Evolutionary conservation across 2,113 vertebrate genomes (phyloP), one percentile per base, ranked within the genome.

Genomic region (Chrysemys picta): DNA sequence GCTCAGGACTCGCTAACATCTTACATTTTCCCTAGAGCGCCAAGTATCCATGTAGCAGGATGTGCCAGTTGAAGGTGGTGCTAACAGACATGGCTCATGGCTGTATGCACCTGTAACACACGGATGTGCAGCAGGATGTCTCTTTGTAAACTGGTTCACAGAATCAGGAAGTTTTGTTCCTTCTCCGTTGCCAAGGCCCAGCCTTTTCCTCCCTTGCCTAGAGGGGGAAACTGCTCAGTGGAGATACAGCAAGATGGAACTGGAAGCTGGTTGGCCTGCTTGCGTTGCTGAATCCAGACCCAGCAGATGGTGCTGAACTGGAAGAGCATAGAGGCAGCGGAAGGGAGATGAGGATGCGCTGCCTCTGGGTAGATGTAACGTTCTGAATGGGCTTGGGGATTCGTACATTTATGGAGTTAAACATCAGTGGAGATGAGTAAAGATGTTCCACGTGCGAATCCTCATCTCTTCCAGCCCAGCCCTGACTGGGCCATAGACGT

Each of bases 11-110:
- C 97, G 97, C 93, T 91, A 82, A 86, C 1, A 0, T 5, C 10
- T 95, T 52, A 81, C 17, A 21, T n/a, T 35, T 94, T 92, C 65
- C 90, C 29, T 79, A 52, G 31, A n/a, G 85, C 96, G 96, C 96
- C 96, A 97, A 97, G 95, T 90, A 92, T 82, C 93, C 94, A 80
- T 96, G 93, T 90, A 90, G 93, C 82, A 93, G 88, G 75, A 90
- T 92, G 9, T 89, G 92, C 91, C 12, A 94, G 86, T 75, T 83
- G 91, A 82, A 89, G 80, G 62, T 88, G 84, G 93, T 98, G 97
- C 94, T 97, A 98, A 98, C 95, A 97, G 97, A 98, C 80, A 53
- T 98, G 89, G 91, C 97, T 97, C 82, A 65, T 97, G 96, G 97
- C 97, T 95, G 90, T 96, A 29, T 96, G 96, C 89, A 97, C 93